A percentile compares a stretch with the other conserved stretches of the same genome.
phyloP scores from a whole-genome alignment of 2,113 vertebrate species.

The Clupea harengus region DNA sequence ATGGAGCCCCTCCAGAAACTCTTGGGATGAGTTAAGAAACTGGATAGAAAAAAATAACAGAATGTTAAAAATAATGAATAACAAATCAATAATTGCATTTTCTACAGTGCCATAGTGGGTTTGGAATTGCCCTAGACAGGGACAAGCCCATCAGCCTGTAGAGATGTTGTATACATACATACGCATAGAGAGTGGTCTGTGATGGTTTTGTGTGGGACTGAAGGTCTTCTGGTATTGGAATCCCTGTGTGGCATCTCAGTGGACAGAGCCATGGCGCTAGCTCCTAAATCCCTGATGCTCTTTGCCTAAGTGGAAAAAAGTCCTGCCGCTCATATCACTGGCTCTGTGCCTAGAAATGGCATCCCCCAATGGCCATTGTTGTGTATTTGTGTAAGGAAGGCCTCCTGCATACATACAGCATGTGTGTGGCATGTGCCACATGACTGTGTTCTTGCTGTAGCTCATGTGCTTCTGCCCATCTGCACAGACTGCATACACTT shows the following conservation, averaged over 20 bases:
- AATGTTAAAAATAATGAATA: background rate
- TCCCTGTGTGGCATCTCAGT: background rate
- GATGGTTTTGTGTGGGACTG: background rate
- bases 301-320: background rate
- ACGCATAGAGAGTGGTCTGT: background rate
- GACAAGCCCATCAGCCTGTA: background rate
- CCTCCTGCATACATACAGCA: background rate
- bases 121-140: background rate
- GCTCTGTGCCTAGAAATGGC: background rate
- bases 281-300: background rate
- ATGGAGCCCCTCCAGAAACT: background rate
- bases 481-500: background rate
- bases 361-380: background rate
- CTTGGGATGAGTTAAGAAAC: background rate
- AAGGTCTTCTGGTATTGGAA: background rate
- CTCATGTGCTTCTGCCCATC: background rate
- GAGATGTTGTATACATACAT: background rate
- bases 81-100: background rate
- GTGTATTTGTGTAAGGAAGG: background rate
- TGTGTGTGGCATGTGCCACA: background rate
- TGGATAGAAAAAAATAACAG: background rate
- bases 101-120: conserved; percentile 15
- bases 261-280: background rate
- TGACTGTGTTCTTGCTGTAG: background rate
- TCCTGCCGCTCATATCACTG: background rate